Conservation (phyloP, 37 sponge, comb jelly and placozoan genomes). For the Axinella damicornis region DNA sequence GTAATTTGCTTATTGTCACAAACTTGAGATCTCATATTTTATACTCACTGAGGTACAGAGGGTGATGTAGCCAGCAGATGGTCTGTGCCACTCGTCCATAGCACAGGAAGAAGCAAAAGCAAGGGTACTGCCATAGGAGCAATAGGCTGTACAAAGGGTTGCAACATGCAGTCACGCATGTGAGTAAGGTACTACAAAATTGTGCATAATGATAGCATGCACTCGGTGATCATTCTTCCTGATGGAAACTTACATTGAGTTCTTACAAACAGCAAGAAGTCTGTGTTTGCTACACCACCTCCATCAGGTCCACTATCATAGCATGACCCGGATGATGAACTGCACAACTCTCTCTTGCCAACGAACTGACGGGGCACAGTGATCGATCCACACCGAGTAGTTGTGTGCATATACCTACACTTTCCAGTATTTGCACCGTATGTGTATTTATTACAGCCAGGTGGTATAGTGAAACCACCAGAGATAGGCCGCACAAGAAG, state of each 20-base stretch:
- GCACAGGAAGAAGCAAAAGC: conserved; percentile 13
- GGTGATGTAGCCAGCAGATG: conserved; percentile 7
- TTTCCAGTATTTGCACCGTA: neutral
- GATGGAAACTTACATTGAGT: neutral
- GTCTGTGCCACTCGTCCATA: conserved; percentile 11
- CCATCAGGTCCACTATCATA: neutral
- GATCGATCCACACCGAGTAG: neutral
- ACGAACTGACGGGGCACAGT: neutral
- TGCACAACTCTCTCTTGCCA: neutral
- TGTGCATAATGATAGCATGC: too few relatives aligned
- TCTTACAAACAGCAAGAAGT: conserved; percentile 19
- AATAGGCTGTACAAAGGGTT: neutral
- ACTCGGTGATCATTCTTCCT: too few relatives aligned
- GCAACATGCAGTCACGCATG: neutral
- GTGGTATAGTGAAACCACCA: neutral
- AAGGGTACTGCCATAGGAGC: neutral
- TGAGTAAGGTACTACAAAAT: too few relatives aligned
- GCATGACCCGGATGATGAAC: neutral
- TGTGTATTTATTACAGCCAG: neutral
- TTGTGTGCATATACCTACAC: neutral
- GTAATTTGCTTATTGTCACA: too few relatives aligned
- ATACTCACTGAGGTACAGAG: neutral
- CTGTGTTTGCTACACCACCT: neutral
- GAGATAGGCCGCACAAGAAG: conserved; percentile 8
- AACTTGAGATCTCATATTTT: too few relatives aligned